A percentile compares a stretch with the other conserved stretches of the same genome.
phyloP scores from a whole-genome alignment of 2,113 vertebrate species.

The Mirza zaza region DNA sequence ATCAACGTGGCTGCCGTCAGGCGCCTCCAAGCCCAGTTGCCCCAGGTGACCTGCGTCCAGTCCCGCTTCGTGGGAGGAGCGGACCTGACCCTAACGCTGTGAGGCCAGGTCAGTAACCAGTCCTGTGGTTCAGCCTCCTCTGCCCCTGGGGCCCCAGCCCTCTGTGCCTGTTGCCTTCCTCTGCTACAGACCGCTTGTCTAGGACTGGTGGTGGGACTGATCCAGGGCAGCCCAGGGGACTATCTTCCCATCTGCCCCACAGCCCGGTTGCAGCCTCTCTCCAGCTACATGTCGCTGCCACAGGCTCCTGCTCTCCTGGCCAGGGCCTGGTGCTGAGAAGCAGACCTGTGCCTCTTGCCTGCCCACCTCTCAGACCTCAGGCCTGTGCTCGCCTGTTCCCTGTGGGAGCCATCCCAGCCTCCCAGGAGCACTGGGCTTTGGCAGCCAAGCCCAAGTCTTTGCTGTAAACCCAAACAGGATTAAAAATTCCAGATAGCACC shows the following conservation, averaged over 20 bases:
- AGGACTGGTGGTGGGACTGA: neutral
- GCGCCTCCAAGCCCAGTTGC: slow-evolving; percentile 85
- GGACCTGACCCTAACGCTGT: slow-evolving; percentile 76
- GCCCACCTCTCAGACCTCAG: neutral
- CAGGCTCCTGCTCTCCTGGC: neutral
- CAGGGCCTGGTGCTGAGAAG: neutral
- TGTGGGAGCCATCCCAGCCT: neutral
- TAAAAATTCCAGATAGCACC: slow-evolving; percentile 61
- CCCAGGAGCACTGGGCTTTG: neutral
- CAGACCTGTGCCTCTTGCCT: neutral
- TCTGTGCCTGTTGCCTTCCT: neutral
- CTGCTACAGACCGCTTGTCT: neutral
- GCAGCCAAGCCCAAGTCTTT: neutral
- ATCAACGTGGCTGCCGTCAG: slow-evolving; percentile 82
- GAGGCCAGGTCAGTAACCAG: slow-evolving; percentile 47
- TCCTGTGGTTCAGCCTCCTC: neutral
- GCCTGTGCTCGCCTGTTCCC: neutral
- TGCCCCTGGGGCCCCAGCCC: neutral
- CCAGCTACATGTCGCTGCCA: neutral
- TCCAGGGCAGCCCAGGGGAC: neutral
- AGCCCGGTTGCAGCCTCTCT: neutral
- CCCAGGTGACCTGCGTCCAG: slow-evolving; percentile 86
- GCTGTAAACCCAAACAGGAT: slow-evolving; percentile 58
- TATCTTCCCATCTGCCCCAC: neutral
- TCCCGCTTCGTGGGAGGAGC: slow-evolving; percentile 83